Evolutionary conservation across 2,888 invertebrate genomes (phyloP).

Genomic region (Melolontha melolontha): DNA sequence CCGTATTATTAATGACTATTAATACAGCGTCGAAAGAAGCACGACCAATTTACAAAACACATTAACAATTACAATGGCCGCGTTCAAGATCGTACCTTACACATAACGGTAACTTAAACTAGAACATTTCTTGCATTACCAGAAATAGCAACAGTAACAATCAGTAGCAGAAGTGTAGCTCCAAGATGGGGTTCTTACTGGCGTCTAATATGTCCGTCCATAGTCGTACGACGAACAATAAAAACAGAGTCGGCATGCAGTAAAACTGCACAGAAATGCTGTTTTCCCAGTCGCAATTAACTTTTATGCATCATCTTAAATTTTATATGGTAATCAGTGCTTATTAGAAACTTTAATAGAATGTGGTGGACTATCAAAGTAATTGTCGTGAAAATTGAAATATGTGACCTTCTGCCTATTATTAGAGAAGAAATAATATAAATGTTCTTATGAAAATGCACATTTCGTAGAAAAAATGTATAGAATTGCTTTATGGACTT

Average conservation of each 20-base stretch:
- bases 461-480: no score
- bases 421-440: background rate
- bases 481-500: no score
- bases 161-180: no score
- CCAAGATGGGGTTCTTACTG: no score
- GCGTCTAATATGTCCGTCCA: no score
- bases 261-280: background rate
- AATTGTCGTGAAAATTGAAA: background rate
- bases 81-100: conserved; percentile 37
- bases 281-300: background rate
- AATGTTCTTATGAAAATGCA: no score
- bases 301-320: conserved; percentile 6
- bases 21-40: conserved; percentile 16
- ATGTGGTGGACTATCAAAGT: background rate
- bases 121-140: conserved; percentile 40
- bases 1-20: conserved; percentile 9
- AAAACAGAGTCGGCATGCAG: background rate
- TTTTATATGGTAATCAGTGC: conserved; percentile 13
- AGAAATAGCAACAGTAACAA: conserved; percentile 27
- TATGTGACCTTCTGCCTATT: conserved; percentile 14
- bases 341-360: conserved; percentile 4
- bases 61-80: conserved; percentile 37
- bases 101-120: conserved; percentile 42
- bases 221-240: no score
- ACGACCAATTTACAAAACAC: conserved; percentile 30